Evolutionary conservation across 2,888 invertebrate genomes (phyloP), one percentile per base, ranked within the genome.

Genomic region (Eupithecia centaureata): DNA sequence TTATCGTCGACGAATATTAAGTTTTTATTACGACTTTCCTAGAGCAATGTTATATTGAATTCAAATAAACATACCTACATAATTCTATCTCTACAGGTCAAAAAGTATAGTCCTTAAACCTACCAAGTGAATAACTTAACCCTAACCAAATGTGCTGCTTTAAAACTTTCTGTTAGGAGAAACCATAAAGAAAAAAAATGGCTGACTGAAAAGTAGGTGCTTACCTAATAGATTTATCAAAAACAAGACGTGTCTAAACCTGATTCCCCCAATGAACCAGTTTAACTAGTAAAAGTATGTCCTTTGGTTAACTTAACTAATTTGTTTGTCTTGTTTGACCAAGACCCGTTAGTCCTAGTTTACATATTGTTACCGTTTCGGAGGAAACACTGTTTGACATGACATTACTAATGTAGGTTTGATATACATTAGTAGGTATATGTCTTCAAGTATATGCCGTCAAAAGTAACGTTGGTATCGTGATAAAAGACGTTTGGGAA

Each of bases 331-430:
- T 18, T 63, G 73, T 77, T 79, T 76, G 71, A 54, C 65, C 61
- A 68, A 35, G 73, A 74, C 73, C 80, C 81, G 79, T 80, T 80
- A 79, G 59, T 58, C 63, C 28, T 42, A 66, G 74, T 85, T 82
- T 82, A 72, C 80, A 72, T 80, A 79, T 81, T 76, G 80, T 83
- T 82, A 82, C 72, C 74, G 76, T 70, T 73, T 59, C 51, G 47
- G 4, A 32, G 33, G 30, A 38, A 52, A 13, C 32, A 32, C 32
- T 61, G 28, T 58, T 22, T 33, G 33, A 13, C 22, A n/a, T n/a
- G n/a, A n/a, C n/a, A n/a, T n/a, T n/a, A n/a, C 2, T 27, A 27
- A 52, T 51, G 5, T 51, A 25, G 51, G 51, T 13, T 12, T 25
- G n/a, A n/a, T n/a, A n/a, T n/a, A n/a, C n/a, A n/a, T n/a, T n/a